phyloP scores from a whole-genome alignment of 37 sponge, comb jelly and placozoan species.

The Beroe forskalii region DNA sequence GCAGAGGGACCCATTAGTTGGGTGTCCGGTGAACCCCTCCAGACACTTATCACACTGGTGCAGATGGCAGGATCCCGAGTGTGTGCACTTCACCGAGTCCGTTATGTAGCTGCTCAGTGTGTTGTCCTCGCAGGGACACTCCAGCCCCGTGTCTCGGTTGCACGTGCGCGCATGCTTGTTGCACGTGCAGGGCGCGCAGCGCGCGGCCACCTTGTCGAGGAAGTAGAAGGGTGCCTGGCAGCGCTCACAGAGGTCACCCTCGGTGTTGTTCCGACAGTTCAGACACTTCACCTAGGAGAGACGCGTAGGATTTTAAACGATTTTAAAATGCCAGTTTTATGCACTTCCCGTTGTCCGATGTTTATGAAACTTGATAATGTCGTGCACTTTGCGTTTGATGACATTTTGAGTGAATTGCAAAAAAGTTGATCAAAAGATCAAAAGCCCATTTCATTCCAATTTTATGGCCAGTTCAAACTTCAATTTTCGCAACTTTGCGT shows the following conservation, averaged over 20 bases:
- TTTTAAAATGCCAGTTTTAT: no score
- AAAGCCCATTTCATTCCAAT: neutral
- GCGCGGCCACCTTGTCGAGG: neutral
- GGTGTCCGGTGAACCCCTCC: slow-evolving; percentile 26
- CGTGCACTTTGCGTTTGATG: neutral
- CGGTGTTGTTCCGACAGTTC: slow-evolving; percentile 49
- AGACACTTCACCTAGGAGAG: no score
- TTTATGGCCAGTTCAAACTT: no score
- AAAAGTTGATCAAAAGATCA: neutral
- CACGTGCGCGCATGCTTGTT: slow-evolving; percentile 15
- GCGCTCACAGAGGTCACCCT: slow-evolving; percentile 7
- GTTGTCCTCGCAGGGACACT: slow-evolving; percentile 26
- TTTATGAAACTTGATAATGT: no score
- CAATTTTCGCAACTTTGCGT: no score
- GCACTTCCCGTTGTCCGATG: no score
- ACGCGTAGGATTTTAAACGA: no score
- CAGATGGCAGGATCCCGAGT: neutral
- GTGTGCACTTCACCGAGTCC: neutral
- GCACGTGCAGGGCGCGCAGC: slow-evolving; percentile 4
- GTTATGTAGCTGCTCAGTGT: slow-evolving; percentile 18
- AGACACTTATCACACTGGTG: slow-evolving; percentile 41
- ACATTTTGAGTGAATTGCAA: no score
- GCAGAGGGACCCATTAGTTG: neutral
- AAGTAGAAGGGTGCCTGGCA: neutral
- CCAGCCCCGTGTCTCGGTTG: slow-evolving; percentile 6